Base-by-base conservation (phyloP, 2,113 vertebrate genomes). In the Lathamus discolor region DNA sequence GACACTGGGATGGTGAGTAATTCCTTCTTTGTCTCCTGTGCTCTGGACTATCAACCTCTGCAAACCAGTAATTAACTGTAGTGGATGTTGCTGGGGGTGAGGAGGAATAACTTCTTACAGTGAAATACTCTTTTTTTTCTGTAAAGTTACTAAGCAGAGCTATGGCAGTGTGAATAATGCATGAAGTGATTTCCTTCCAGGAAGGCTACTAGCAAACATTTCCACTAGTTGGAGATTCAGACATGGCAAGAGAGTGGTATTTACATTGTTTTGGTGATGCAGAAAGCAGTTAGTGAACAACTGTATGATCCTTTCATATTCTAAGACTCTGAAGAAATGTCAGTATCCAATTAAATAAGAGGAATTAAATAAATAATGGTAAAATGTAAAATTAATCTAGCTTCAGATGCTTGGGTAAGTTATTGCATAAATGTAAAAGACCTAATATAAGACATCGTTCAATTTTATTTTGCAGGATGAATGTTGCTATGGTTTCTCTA, bases 111-210 rank as follows among this genome's bases (percentile, higher is more conserved):
- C 25, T 91, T 4, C 37, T 31, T 70, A 20, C 35, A 37, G 39
- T 41, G n/a, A 87, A 88, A 64, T 55, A 64, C 5, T 61, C 29
- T 0, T 27, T 92, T 59, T 87, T 95, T 77, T 11, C 37, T 77
- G n/a, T 29, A 78, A 76, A 94, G 19, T 79, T 85, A 23, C n/a
- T 61, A 76, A 83, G 43, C 2, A 75, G 61, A 89, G 52, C 20
- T 76, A 28, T 20, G 43, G 14, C 11, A 72, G 22, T 44, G 39
- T 83, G 57, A 95, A 83, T 88, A 86, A 93, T 73, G 15, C 6
- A 96, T 88, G 75, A 86, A 48, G 14, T 66, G 27, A 81, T 88
- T 96, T 94, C 33, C 33, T 91, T 61, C 95, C 49, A 77, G 43
- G 35, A 91, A 88, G 10, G 39, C 72, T 84, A 59, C 39, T 55